A percentile compares a stretch with the other conserved stretches of the same genome.
phyloP scores from a whole-genome alignment of 2,797 vertebrate species.

The Sebastes ruberrimus region DNA sequence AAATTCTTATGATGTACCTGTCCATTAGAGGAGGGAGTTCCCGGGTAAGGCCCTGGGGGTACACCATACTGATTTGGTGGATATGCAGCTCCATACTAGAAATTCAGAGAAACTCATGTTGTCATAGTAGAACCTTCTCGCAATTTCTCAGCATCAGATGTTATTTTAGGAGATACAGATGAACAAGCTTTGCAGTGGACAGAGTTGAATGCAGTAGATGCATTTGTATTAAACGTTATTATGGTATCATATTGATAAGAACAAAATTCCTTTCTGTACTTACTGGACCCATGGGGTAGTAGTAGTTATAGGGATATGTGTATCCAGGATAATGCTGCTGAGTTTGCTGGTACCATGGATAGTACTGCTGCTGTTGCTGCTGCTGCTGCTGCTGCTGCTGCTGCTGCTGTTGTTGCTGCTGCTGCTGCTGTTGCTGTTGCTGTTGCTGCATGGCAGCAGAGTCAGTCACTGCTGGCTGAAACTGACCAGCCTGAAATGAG shows the following conservation, averaged over 20 bases:
- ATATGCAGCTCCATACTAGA: conserved; percentile 81
- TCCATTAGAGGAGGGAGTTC: conserved; percentile 75
- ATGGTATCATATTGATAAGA: neutral
- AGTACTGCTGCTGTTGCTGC: conserved; percentile 85
- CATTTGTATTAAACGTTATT: neutral
- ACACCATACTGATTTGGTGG: conserved; percentile 80
- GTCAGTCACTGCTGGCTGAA: conserved; percentile 81
- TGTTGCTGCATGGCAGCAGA: conserved; percentile 81
- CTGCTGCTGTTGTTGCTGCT: conserved; percentile 76
- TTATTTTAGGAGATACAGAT: neutral
- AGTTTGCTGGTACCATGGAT: conserved; percentile 88
- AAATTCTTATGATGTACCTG: conserved; percentile 71
- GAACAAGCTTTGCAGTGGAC: neutral
- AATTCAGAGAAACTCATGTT: neutral
- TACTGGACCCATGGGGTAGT: conserved; percentile 82
- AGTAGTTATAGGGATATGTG: conserved; percentile 89
- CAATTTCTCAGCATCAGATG: neutral
- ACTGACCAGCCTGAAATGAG: conserved; percentile 77
- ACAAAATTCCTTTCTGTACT: conserved; percentile 33
- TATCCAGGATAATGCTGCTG: conserved; percentile 88
- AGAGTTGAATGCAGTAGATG: neutral
- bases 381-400: conserved; percentile 67
- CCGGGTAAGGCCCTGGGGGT: conserved; percentile 73
- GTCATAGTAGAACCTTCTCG: neutral
- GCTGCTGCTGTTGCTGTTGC: conserved; percentile 51